Conservation (phyloP, 2,113 vertebrate genomes). For the Erpornis zantholeuca region DNA sequence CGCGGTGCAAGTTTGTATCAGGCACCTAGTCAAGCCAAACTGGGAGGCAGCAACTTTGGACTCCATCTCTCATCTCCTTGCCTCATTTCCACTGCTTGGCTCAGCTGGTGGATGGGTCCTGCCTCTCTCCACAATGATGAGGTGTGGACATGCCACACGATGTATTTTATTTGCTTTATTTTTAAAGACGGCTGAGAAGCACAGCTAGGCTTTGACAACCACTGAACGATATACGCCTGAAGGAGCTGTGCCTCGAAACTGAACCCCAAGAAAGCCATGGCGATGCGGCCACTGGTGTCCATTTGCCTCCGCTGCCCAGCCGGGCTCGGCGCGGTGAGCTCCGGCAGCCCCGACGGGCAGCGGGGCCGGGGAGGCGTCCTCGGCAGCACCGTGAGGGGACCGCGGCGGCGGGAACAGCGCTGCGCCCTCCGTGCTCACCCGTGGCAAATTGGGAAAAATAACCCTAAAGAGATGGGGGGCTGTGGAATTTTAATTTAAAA, state of each 20-base stretch:
- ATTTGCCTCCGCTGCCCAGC: not conserved
- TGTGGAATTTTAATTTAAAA: not conserved
- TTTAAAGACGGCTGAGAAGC: not conserved
- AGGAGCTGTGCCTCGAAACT: not conserved
- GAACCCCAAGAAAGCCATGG: not conserved
- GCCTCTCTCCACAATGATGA: fast-evolving
- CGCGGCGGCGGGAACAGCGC: not conserved
- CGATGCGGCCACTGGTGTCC: fast-evolving
- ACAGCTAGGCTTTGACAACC: fast-evolving
- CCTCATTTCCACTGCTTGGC: not conserved
- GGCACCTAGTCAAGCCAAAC: not conserved
- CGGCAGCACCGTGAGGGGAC: not conserved
- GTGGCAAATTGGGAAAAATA: not conserved
- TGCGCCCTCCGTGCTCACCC: not conserved
- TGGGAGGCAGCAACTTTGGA: not conserved
- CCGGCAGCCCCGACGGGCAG: not conserved
- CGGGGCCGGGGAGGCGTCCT: not conserved
- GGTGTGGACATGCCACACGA: fast-evolving
- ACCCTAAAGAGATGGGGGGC: not conserved
- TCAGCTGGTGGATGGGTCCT: not conserved
- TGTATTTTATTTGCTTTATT: not conserved
- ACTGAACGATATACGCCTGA: fast-evolving
- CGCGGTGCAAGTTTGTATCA: not conserved
- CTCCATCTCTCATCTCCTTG: not conserved
- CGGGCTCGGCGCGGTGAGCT: not conserved